Evolutionary conservation across 2,888 invertebrate species (phyloP), one percentile per base, ranked within the genome.

Genomic region (Lepidochrysops patricia): DNA sequence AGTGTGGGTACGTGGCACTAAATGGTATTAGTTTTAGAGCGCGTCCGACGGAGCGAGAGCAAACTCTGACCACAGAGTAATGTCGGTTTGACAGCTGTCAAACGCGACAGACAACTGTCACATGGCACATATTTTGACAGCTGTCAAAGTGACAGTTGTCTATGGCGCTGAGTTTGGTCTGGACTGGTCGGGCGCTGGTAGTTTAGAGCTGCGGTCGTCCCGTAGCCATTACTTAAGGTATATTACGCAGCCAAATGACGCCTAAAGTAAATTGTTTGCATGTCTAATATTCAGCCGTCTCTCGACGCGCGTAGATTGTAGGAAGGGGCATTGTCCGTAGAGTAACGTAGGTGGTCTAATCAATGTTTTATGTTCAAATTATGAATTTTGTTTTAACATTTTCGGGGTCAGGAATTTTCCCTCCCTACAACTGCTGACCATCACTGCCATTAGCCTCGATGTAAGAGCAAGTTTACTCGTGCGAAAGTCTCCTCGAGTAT

Each of bases 401-500:
- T 70, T 75, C 72, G 74, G 70, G 82, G 79, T 62, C 75, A 59
- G 77, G 80, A 77, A 62, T 63, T 23, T 79, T 82, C 84, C 82
- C 83, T 75, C 80, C 82, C 82, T 69, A 74, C 81, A 82, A 81
- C 82, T 78, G 81, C 83, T 80, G 73, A 79, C 75, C 76, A 79
- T 70, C 84, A 88, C 88, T 88, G 88, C 88, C 88, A 88, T 80
- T 83, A 81, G 78, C 71, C 67, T 74, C 75, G 74, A 67, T 70
- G 64, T 82, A 81, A 80, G 78, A 70, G 60, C 66, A 66, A 74
- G 65, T 68, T 66, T 66, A 68, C 67, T 74, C 75, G 74, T 70
- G 64, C 81, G 81, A 80, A 66, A 74, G 65, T 68, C 66, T 65
- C 71, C 67, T 74, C 74, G 73, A 70, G 64, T 81, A 82, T 80